phyloP scores from a whole-genome alignment of 2,113 vertebrate species.

The Falco punctatus region DNA sequence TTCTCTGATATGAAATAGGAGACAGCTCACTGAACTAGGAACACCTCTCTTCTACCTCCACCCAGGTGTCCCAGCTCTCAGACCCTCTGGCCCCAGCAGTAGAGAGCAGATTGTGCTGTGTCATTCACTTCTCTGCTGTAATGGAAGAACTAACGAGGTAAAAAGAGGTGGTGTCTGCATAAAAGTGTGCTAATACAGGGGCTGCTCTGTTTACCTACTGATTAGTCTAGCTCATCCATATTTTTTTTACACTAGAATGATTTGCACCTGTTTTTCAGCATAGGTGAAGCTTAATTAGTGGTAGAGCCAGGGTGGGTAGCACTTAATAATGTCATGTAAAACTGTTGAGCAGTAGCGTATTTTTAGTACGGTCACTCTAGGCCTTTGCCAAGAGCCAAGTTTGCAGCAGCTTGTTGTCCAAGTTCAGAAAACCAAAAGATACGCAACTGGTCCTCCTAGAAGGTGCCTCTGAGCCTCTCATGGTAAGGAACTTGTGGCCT shows the following conservation, averaged over 20 bases:
- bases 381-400: neutral
- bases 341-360: neutral
- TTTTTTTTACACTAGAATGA: slow-evolving; percentile 31
- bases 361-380: neutral
- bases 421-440: neutral
- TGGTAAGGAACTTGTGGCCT: neutral
- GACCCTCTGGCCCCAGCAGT: neutral
- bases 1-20: neutral
- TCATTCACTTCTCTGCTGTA: slow-evolving; percentile 1
- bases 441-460: neutral
- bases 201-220: neutral
- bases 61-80: neutral
- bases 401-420: neutral
- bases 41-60: neutral
- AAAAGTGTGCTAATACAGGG: neutral
- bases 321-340: neutral
- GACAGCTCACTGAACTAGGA: neutral
- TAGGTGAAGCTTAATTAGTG: slow-evolving; percentile 6
- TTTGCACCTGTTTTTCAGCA: slow-evolving; percentile 45
- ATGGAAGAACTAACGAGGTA: neutral
- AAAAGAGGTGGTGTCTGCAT: slow-evolving; percentile 4
- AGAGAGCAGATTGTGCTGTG: neutral
- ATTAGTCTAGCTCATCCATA: neutral
- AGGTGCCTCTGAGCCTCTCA: neutral
- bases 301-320: neutral